Base-by-base conservation (phyloP, 2,797 vertebrate species). In the Numenius phaeopus region DNA sequence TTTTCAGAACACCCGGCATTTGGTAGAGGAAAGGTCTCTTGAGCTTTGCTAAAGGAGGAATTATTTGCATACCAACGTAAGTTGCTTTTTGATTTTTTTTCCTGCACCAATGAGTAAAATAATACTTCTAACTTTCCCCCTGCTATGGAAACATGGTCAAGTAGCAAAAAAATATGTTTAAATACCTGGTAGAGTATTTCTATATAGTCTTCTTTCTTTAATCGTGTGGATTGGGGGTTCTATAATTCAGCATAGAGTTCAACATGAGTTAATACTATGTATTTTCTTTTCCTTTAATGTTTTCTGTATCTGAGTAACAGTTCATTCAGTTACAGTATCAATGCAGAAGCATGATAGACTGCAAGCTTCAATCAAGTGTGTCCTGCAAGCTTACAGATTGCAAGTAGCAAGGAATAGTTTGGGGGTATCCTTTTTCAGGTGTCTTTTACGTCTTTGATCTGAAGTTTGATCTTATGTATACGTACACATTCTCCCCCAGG, bases 1-100 rank as follows among this genome's bases (percentile, higher is more conserved):
- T 92, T 97, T 97, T 98, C 98, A 98, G 98, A 98, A 95, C 47
- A 50, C 95, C 23, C 96, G 4, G 96, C 97, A 87, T 85, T 58
- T 85, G 95, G 32, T 87, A 10, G 97, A 97, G 87, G 95, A 95
- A 92, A 95, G 61, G 83, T 65, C 96, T 94, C 83, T 47, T 37
- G 87, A 94, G 94, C 94, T 95, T 89, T 84, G 88, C 42, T 46
- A n/a, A 87, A 59, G 80, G 73, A 94, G 75, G 77, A 92, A 90
- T 94, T 95, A 92, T 89, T 97, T 97, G 86, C 93, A 93, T 93
- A 90, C 83, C 21, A 0, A 72, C 71, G 98, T 98, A 98, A 98
- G 98, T 98, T 70, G 67, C 70, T 71, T 73, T 79, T 49, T 83
- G 29, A 66, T 71, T 52, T 11, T 76, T 71, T 71, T 75, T 27